Evolutionary conservation across 2,888 invertebrate genomes (phyloP), one percentile per base, ranked within the genome.

Genomic region (Spicauda simplicius): DNA sequence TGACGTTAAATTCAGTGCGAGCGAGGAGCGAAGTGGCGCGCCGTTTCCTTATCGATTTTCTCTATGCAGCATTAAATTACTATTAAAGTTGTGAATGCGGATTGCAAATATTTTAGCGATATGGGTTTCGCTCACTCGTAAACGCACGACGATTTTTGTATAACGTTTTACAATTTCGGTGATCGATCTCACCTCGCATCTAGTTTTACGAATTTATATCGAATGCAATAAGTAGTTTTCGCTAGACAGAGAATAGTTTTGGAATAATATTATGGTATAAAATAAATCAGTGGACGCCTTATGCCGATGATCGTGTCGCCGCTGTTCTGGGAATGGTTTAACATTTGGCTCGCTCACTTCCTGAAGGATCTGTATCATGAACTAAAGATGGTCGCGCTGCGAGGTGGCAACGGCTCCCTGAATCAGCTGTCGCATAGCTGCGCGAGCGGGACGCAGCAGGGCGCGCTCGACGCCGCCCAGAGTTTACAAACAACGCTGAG

Each of bases 21-120:
- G 80, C 79, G 81, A 80, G 76, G 75, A 80, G 81, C 83, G 78
- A 84, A 85, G 85, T 86, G 86, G 83, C 87, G 86, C 86, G 87
- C 84, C 82, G 88, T 87, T 88, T 87, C 86, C 87, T 88, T 92
- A 92, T 92, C 90, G 92, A 92, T 92, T 92, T 91, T 92, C 90
- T 87, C 86, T 84, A 86, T 89, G 88, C 92, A 88, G 92, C 90
- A 91, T 90, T 88, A 89, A 87, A 87, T 86, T 85, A 87, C 85
- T 83, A 83, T 85, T 86, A 81, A 84, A 86, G 87, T 84, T 81
- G 88, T 88, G 88, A 86, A 84, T 87, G 85, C 84, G 87, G 86
- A 81, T 79, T 83, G 84, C 84, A 85, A 85, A 84, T 80, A 82
- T 80, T 81, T 77, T 77, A 81, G 75, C 80, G 83, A 78, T 76